A percentile compares a stretch with the other conserved stretches of the same genome.
Conservation (phyloP, 2,113 vertebrate species). For the Erythrolamprus reginae region DNA sequence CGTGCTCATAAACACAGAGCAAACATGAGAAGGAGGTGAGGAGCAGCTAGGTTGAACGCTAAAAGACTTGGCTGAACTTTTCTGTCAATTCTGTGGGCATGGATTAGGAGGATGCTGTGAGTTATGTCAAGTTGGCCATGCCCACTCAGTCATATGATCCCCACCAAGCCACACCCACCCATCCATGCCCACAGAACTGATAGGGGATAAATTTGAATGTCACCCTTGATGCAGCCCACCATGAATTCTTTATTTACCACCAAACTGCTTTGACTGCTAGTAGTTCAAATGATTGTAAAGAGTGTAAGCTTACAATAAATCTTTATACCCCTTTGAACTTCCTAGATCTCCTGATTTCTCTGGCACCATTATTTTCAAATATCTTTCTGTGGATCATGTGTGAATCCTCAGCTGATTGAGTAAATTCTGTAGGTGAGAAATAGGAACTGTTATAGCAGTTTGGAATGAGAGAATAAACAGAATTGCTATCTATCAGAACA, state of each 20-base stretch:
- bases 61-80: no score
- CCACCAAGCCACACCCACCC: no score
- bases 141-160: no score
- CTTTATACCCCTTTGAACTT: neutral
- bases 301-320: neutral
- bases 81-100: no score
- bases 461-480: neutral
- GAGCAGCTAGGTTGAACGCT: no score
- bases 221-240: neutral
- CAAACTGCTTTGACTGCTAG: neutral
- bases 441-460: neutral
- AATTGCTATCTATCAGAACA: neutral
- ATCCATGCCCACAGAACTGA: no score
- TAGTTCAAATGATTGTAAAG: neutral
- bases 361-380: neutral
- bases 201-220: no score
- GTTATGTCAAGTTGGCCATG: no score
- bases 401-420: neutral
- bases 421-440: neutral
- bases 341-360: neutral
- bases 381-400: neutral
- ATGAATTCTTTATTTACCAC: neutral
- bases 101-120: no score
- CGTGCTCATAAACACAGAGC: no score
- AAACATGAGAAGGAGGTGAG: no score